Conservation (phyloP, 2,113 vertebrate genomes). For the Gulo gulo region DNA sequence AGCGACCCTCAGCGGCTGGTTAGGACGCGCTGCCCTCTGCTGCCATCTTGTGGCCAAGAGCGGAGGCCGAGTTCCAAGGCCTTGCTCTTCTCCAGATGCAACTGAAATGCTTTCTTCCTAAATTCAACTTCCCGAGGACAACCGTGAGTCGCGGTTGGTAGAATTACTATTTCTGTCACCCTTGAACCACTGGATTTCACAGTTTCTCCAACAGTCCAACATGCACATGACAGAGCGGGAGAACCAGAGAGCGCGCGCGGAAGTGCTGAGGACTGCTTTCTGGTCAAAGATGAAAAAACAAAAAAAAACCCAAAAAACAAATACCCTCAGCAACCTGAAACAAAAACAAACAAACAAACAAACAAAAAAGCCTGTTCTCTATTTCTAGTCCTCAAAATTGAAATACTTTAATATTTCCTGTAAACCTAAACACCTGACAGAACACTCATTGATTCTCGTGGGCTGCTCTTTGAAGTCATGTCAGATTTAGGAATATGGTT, state of each 20-base stretch:
- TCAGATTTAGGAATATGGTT: too few species aligned
- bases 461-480: background rate
- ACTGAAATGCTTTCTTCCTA: background rate
- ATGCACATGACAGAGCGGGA: background rate
- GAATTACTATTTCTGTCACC: background rate
- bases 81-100: background rate
- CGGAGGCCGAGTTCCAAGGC: background rate
- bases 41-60: background rate
- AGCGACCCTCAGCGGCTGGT: background rate
- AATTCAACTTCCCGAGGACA: background rate
- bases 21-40: background rate
- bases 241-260: background rate
- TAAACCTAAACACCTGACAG: background rate
- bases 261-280: background rate
- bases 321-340: background rate
- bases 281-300: background rate
- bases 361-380: background rate
- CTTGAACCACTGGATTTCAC: background rate
- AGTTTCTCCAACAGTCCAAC: background rate
- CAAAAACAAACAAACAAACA: background rate
- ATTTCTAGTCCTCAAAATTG: background rate
- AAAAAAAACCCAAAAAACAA: too few species aligned
- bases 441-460: background rate
- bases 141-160: too few species aligned
- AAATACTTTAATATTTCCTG: background rate